Percentiles rank a stretch among this genome's conserved stretches.
Conservation (phyloP, 2,113 vertebrate species). For the Oxygymnocypris stewartii region DNA sequence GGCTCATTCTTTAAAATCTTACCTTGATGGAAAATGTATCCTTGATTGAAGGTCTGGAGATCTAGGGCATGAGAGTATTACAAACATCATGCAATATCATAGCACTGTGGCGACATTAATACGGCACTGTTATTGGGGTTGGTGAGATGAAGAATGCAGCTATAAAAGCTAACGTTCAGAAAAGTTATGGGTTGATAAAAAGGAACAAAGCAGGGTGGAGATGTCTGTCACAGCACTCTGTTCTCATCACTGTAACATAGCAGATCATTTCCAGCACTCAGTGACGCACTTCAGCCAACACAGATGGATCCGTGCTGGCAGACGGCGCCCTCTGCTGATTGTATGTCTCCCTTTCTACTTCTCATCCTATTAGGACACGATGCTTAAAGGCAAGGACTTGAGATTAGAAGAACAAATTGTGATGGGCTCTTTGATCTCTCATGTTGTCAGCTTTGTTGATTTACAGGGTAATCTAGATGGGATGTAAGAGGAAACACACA, state of each 20-base stretch:
- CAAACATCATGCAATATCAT: slow-evolving; percentile 72
- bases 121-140: background rate
- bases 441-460: background rate
- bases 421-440: background rate
- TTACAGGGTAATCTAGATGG: background rate
- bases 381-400: background rate
- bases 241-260: background rate
- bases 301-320: background rate
- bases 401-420: background rate
- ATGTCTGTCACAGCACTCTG: background rate
- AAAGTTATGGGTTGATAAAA: slow-evolving; percentile 8
- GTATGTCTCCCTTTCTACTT: background rate
- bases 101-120: slow-evolving; percentile 39
- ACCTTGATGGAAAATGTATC: slow-evolving; percentile 75
- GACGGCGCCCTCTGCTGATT: slow-evolving; percentile 63
- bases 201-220: slow-evolving; percentile 19
- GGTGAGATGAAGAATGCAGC: slow-evolving; percentile 19
- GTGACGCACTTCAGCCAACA: slow-evolving; percentile 14
- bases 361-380: background rate
- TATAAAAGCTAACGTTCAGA: slow-evolving; percentile 17
- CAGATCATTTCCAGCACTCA: background rate
- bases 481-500: slow-evolving; percentile 14
- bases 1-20: slow-evolving; percentile 58
- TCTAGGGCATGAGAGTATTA: slow-evolving; percentile 78
- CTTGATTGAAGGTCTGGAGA: slow-evolving; percentile 76